Evolutionary conservation across 1,140 invertebrate genomes (phyloP), one percentile per base, ranked within the genome.

Genomic region (Drosophila tani): DNA sequence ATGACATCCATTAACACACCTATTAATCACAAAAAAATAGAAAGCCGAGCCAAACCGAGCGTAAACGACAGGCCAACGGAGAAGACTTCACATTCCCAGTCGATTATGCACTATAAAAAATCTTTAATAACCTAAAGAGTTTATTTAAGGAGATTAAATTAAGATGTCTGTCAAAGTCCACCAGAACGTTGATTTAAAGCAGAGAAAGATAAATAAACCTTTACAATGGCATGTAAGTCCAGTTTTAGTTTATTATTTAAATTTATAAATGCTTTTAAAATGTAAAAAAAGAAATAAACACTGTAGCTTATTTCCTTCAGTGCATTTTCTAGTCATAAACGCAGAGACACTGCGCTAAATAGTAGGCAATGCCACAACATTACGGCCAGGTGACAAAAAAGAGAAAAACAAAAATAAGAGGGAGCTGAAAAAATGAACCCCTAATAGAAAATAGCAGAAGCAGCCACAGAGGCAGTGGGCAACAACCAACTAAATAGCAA

Each of bases 1-100:
- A 92, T 92, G 91, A 92, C 91, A 92, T 92, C 91, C 91, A 92
- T 92, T 92, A 92, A 90, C 91, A 92, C 91, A 88, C 91, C 91
- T 92, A 92, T 92, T 92, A 92, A 92, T 92, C 91, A 88, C 82
- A 81, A 83, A 78, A 78, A 74, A 77, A 80, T 68, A 79, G 86
- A 82, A 81, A 81, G 69, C 65, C 65, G 53, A 73, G 57, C 47
- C 66, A 85, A 64, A 65, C 79, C 71, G 67, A 82, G 62, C 66
- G 41, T 75, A 35, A 87, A 68, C 50, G 56, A 51, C 47, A 64
- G 58, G 38, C 14, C 45, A 41, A 11, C n/a, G 38, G 27, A 58
- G 53, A 41, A 53, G 32, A 5, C 46, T 32, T 40, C n/a, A 38
- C 32, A 46, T 35, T 14, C 43, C n/a, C n/a, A 4, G n/a, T n/a